Evolutionary conservation across 2,113 vertebrate genomes (phyloP), one percentile per base, ranked within the genome.

Genomic region (Lepidothrix coronata): DNA sequence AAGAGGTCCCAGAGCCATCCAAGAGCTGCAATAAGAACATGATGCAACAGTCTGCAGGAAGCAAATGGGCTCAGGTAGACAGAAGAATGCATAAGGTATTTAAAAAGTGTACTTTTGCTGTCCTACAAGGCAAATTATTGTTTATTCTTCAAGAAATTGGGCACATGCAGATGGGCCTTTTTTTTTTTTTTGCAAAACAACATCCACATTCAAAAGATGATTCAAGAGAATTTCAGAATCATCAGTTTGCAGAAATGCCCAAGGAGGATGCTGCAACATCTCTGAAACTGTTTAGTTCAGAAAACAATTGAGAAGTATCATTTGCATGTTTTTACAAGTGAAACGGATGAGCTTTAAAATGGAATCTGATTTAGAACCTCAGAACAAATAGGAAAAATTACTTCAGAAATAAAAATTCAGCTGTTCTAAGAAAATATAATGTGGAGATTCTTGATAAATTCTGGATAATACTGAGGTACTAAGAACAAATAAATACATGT

Each of bases 281-380:
- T 88, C 49, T 70, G 61, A 78, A 88, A 88, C 31, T 30, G 10
- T 90, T 91, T 51, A 63, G 11, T 67, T 91, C 74, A 89, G 58
- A 92, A 81, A 93, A 83, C 79, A 93, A 93, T 86, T 70, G 63
- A 84, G 61, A 87, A 87, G 39, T 93, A 16, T 48, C 16, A 78
- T 94, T 95, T 96, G 48, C 88, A 89, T 93, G 65, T 63, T 94
- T 91, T 95, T 78, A 89, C 61, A 93, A 95, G 57, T 84, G 51
- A 92, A 96, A 88, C 33, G 55, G 65, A 80, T 77, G 12, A 91
- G 72, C 39, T 14, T 91, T 91, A 81, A 92, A 93, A 92, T 71
- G 44, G 51, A 92, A 33, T 65, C 41, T 89, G 70, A 91, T 89
- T 95, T 66, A 88, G 83, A 91, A 58, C 51, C 17, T 87, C 72